Percentiles rank a stretch among this genome's conserved stretches.
phyloP scores from a whole-genome alignment of 2,797 vertebrate species.

The Oryzias sinensis region DNA sequence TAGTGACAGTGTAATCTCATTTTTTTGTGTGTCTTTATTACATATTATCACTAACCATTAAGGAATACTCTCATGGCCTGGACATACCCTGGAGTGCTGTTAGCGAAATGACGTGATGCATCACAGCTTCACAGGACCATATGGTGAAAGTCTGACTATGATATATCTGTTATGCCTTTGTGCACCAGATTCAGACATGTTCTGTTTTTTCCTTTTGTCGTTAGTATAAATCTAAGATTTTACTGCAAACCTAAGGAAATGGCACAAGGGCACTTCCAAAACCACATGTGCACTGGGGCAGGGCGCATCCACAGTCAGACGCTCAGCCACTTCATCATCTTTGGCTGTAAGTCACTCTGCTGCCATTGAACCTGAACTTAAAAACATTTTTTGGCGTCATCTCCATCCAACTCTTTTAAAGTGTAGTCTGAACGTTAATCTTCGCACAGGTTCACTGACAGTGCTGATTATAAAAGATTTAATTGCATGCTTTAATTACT shows the following conservation, averaged over 20 bases:
- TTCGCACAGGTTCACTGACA: conserved; percentile 62
- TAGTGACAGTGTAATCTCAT: conserved; percentile 47
- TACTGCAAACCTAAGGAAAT: conserved; percentile 26
- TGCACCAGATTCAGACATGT: conserved; percentile 32
- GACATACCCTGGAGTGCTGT: conserved; percentile 55
- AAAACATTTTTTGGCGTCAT: conserved; percentile 54
- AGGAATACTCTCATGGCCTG: conserved; percentile 35
- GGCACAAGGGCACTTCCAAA: conserved; percentile 22
- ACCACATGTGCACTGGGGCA: conserved; percentile 23
- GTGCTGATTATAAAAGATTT: conserved; percentile 75
- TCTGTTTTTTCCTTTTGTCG: conserved; percentile 32
- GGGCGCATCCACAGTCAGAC: conserved; percentile 33
- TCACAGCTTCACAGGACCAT: conserved; percentile 46
- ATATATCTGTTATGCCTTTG: conserved; percentile 51
- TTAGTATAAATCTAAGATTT: conserved; percentile 46
- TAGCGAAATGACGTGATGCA: conserved; percentile 47
- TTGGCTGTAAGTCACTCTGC: conserved; percentile 41
- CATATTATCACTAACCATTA: conserved; percentile 59
- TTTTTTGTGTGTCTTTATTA: conserved; percentile 60
- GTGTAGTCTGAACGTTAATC: conserved; percentile 66
- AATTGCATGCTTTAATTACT: conserved; percentile 72
- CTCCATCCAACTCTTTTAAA: conserved; percentile 49
- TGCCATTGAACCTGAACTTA: conserved; percentile 52
- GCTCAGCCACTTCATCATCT: conserved; percentile 30
- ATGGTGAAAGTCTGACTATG: conserved; percentile 48